Conservation (phyloP, 1,140 invertebrate genomes). For the Cardiocondyla obscurior region DNA sequence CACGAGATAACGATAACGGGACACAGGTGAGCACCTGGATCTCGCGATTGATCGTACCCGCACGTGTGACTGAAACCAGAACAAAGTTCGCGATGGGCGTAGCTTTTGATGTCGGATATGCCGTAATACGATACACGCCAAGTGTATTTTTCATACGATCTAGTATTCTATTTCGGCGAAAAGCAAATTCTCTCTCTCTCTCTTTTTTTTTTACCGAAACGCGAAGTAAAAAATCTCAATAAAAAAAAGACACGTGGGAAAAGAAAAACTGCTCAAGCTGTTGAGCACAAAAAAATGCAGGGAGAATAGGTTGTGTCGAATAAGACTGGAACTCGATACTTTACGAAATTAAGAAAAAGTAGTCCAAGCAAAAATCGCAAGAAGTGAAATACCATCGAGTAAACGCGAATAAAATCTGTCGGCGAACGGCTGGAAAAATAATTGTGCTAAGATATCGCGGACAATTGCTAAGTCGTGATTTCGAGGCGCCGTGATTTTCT, state of each 20-base stretch:
- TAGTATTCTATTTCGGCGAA: not conserved
- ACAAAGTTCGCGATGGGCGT: not conserved
- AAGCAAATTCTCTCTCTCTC: not conserved
- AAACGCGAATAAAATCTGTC: too few relatives aligned
- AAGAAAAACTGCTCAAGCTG: not conserved
- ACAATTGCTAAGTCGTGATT: not conserved
- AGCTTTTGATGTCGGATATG: not conserved
- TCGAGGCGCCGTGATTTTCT: constrained; percentile 7
- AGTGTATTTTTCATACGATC: not conserved
- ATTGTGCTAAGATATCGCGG: not conserved
- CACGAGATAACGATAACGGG: constrained; percentile 42
- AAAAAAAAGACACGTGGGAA: not conserved
- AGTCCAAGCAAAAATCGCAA: too few relatives aligned
- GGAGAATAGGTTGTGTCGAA: not conserved
- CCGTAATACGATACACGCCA: not conserved
- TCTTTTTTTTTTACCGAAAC: too few relatives aligned
- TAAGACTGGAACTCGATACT: too few relatives aligned
- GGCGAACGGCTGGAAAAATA: too few relatives aligned
- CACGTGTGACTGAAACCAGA: not conserved
- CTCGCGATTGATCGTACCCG: constrained; percentile 11
- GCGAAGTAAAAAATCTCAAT: not conserved
- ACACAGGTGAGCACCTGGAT: constrained; percentile 19
- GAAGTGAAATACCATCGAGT: too few relatives aligned
- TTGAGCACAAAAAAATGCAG: not conserved
- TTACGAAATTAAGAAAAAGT: too few relatives aligned